Conservation (phyloP, 92 coral and sea anemone genomes). For the Phenganax marumi region DNA sequence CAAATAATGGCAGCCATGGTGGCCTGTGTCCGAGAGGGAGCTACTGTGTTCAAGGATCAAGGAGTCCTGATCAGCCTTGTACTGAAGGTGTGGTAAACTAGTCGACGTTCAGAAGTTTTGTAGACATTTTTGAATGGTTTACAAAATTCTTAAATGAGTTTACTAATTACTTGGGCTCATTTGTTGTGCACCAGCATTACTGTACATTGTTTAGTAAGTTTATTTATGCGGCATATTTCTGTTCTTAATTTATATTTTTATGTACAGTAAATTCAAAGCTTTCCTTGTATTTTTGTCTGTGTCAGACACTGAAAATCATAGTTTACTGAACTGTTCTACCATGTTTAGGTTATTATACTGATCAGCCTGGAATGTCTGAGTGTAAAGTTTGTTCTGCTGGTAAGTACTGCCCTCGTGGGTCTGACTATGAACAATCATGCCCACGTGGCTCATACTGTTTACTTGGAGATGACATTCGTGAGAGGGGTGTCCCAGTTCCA, state of each 20-base stretch:
- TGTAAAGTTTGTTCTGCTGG: slow-evolving; percentile 76
- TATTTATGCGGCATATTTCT: too few relatives aligned
- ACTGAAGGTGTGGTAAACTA: slow-evolving; percentile 57
- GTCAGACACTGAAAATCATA: not conserved
- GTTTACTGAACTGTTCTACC: not conserved
- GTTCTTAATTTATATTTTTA: too few relatives aligned
- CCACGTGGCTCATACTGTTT: slow-evolving; percentile 80
- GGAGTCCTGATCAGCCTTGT: slow-evolving; percentile 60
- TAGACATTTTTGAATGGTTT: not conserved
- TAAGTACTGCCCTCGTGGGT: slow-evolving; percentile 64
- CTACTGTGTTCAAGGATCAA: slow-evolving; percentile 66
- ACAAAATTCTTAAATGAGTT: not conserved
- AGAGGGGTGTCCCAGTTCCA: slow-evolving; percentile 66
- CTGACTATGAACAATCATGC: slow-evolving; percentile 68
- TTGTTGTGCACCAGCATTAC: not conserved
- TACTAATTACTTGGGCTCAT: not conserved
- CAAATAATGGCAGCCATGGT: slow-evolving; percentile 87
- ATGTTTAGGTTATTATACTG: slow-evolving; percentile 70
- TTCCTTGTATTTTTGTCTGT: not conserved
- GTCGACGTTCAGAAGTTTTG: not conserved
- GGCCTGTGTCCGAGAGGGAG: slow-evolving; percentile 84
- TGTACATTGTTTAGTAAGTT: not conserved
- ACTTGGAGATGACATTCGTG: slow-evolving; percentile 51
- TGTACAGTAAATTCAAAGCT: too few relatives aligned
- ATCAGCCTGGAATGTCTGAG: slow-evolving; percentile 59